A percentile compares a stretch with the other conserved stretches of the same genome.
phyloP scores from a whole-genome alignment of 1,140 invertebrate species.

The Pemphigus obesinymphae region DNA sequence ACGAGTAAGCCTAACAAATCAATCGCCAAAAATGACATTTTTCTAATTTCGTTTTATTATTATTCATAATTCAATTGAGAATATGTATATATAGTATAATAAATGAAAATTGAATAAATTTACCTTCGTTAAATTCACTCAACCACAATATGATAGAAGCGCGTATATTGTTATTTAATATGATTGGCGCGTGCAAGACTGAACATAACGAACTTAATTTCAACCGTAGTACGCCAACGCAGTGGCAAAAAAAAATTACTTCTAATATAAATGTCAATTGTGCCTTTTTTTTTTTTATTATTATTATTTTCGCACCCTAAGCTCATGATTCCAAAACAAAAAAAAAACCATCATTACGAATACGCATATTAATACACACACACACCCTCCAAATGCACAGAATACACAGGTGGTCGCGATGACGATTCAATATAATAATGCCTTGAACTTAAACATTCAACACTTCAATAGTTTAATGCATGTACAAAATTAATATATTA shows the following conservation, averaged over 20 bases:
- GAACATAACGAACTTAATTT: constrained; percentile 31
- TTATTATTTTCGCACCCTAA: not conserved
- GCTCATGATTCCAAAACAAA: not conserved
- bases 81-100: not conserved
- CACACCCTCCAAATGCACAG: not conserved
- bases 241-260: not conserved
- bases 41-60: not conserved
- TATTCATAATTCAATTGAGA: not conserved
- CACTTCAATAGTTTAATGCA: not conserved
- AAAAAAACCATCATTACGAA: not conserved
- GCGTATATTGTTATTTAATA: constrained; percentile 33
- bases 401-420: constrained; percentile 26
- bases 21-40: not conserved
- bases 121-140: constrained; percentile 27
- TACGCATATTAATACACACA: no score
- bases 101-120: constrained; percentile 8
- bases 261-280: constrained; percentile 7
- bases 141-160: not conserved
- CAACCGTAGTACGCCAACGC: not conserved
- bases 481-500: not conserved
- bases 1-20: not conserved
- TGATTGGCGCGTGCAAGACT: constrained; percentile 20
- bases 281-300: not conserved
- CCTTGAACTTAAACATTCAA: not conserved
- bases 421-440: not conserved